A percentile compares a stretch with the other conserved stretches of the same genome.
Evolutionary conservation across 2,888 invertebrate genomes (phyloP).

Genomic region (Drosophila aldrichi): DNA sequence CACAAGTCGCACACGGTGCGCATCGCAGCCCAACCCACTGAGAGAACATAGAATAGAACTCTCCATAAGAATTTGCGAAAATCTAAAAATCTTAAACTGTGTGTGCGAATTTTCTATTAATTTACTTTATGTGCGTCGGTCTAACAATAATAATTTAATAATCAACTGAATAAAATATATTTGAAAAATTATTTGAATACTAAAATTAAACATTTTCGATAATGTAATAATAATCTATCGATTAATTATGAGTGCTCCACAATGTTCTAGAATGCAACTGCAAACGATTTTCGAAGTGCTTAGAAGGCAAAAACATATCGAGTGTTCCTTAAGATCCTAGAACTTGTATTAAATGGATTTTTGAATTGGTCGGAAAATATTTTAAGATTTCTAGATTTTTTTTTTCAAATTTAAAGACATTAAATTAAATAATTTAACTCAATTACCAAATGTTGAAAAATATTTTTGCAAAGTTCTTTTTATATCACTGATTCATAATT

Average conservation of each 20-base stretch:
- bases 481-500: background rate
- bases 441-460: background rate
- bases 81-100: conserved; percentile 27
- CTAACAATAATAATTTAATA: conserved; percentile 16
- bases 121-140: conserved; percentile 35
- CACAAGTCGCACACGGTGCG: conserved; percentile 72
- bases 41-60: conserved; percentile 15
- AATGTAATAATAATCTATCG: background rate
- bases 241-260: background rate
- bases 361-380: background rate
- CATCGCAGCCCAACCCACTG: conserved; percentile 46
- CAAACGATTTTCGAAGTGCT: background rate
- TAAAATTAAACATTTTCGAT: background rate
- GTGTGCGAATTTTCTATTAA: conserved; percentile 13
- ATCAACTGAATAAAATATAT: background rate
- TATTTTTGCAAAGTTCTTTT: background rate
- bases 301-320: background rate
- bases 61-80: conserved; percentile 41
- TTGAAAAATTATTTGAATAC: background rate
- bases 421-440: background rate
- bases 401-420: too few relatives aligned
- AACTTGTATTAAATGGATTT: background rate
- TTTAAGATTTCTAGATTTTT: background rate
- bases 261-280: background rate
- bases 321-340: background rate